Evolutionary conservation across 2,888 invertebrate species (phyloP), one percentile per base, ranked within the genome.

Genomic region (Chymomyza caudatula): DNA sequence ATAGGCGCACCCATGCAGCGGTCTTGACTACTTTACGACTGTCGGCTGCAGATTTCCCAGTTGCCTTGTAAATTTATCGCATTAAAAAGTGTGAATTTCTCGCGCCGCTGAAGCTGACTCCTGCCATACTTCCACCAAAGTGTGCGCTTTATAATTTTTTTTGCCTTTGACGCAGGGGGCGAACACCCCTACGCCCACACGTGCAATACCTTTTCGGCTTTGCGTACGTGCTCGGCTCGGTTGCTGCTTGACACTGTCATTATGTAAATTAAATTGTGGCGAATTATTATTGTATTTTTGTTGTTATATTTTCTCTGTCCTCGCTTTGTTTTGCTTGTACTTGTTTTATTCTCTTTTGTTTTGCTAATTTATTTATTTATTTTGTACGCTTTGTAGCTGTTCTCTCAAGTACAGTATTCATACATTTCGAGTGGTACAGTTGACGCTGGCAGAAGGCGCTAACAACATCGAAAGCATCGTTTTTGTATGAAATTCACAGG

Each of bases 251-350:
- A 78, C 83, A 75, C 85, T 84, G 74, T 83, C 83, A 87, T 87
- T 87, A 87, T 87, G 86, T 73, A 87, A 87, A 87, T 87, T 85
- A 83, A 88, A 87, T 87, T 87, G 83, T 78, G 82, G 79, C 73
- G 76, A 77, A 77, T 85, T 77, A 76, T 78, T 75, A 72, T 72
- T 74, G 71, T 74, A 65, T 71, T 74, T 69, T 70, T 49, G 17
- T 62, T 60, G 53, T 47, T 56, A 54, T 51, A 52, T 52, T n/a
- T 51, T 54, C 63, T 63, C 54, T 65, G 55, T 54, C 54, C 43
- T 64, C 51, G 51, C 25, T 60, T 67, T 71, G 71, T 67, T 53
- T 25, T 20, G 29, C 23, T 54, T 61, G 22, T n/a, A 4, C 44
- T 17, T 19, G 13, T 53, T 60, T 63, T 60, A 71, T 61, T 61